Base-by-base conservation (phyloP, 1,140 invertebrate species). In the Rhopalosiphum padi region DNA sequence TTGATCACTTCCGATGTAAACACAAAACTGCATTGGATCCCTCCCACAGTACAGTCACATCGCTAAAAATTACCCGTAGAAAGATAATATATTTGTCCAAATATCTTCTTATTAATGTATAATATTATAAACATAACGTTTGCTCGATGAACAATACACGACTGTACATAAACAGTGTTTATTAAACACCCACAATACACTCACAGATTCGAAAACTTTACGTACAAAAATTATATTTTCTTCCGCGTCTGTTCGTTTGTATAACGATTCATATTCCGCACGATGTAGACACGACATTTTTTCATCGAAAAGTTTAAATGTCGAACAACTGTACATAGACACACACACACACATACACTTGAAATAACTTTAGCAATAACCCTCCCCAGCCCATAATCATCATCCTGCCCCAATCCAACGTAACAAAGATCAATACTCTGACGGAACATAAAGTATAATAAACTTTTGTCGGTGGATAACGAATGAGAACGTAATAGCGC, bases 401-500 rank as follows among this genome's bases (percentile, higher is more conserved):
- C 30, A n/a, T 77, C 30, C 23, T 18, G 0, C 83, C 83, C 41
- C 41, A 30, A 15, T 43, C 53, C 55, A 1, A 22, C 37, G 83
- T 41, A 83, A 55, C 90, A 46, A 82, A 48, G 90, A 91, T 91
- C 90, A 91, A 91, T 91, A 91, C 68, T 91, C 41, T 22, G 90
- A 48, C 43, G 90, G 68, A 91, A 91, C 68, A 91, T 91, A 91
- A 91, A 82, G 68, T 91, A 91, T 91, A 51, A 91, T 91, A 91
- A 91, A 91, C 90, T 91, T 91, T 91, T 91, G 90, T 35, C n/a
- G 46, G 90, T 83, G 90, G 68, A 91, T 91, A 91, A 91, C 68
- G 68, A 91, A 91, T 83, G 90, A 37, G 46, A 91, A 83, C 46
- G 90, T 82, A 43, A 51, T 41, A 88, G 46, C 21, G 21, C 46